Conservation (phyloP, 1,140 invertebrate species). For the Diploscapter pachys region DNA sequence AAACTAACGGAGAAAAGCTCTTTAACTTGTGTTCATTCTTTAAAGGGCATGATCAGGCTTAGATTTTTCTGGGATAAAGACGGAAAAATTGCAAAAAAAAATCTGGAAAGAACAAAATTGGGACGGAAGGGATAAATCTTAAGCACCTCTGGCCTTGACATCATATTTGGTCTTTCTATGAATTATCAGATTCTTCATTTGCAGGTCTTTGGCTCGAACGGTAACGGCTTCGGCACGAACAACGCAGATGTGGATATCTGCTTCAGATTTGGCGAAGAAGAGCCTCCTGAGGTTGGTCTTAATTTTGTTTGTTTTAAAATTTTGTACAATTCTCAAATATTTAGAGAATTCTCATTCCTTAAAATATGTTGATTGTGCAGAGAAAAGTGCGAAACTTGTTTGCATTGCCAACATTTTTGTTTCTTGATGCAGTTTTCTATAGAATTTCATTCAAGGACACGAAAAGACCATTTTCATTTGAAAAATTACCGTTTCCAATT, state of each 20-base stretch:
- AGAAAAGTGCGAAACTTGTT: too few species aligned
- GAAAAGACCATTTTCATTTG: background rate
- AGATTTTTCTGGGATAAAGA: background rate
- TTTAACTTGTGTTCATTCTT: background rate
- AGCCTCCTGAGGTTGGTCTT: slow-evolving; percentile 12
- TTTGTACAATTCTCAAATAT: background rate
- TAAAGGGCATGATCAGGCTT: background rate
- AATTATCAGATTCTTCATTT: background rate
- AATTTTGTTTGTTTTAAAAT: background rate
- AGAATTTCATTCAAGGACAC: background rate
- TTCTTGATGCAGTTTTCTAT: background rate
- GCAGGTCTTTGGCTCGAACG: slow-evolving; percentile 13
- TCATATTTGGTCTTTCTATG: background rate
- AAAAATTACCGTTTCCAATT: background rate
- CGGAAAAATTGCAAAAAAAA: background rate
- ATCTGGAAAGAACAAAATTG: background rate
- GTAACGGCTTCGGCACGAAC: slow-evolving; percentile 22
- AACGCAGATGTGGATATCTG: slow-evolving; percentile 27
- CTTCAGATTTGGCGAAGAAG: slow-evolving; percentile 25
- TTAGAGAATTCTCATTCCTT: background rate
- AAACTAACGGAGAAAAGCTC: background rate
- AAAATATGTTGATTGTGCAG: too few species aligned
- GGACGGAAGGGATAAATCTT: background rate
- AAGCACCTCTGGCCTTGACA: background rate
- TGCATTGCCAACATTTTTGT: too few species aligned